Evolutionary conservation across 2,797 vertebrate species (phyloP).

Genomic region (Peromyscus attwateri): DNA sequence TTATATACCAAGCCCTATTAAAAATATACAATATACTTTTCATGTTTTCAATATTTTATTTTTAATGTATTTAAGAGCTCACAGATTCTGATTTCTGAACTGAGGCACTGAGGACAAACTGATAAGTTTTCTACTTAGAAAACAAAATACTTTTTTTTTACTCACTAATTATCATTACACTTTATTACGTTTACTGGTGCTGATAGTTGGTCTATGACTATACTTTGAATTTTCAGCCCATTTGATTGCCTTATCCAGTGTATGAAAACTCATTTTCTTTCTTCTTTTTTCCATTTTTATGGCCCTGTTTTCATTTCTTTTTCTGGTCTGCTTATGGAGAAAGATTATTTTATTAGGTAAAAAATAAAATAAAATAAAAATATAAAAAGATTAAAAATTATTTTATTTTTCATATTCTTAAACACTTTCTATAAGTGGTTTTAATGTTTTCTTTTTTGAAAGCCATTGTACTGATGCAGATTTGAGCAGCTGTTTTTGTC

Average conservation of each 20-base stretch:
- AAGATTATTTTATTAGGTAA: not conserved
- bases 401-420: slow-evolving; percentile 26
- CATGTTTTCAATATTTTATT: not conserved
- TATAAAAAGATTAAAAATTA: not conserved
- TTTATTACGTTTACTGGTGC: slow-evolving; percentile 39
- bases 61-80: not conserved
- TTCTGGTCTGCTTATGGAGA: not conserved
- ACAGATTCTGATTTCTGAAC: slow-evolving; percentile 50
- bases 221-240: slow-evolving; percentile 22
- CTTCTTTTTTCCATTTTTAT: not conserved
- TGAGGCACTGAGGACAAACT: not conserved
- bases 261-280: not conserved
- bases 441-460: slow-evolving; percentile 14
- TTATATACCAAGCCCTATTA: not conserved
- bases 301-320: not conserved
- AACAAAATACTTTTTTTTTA: not conserved
- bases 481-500: slow-evolving; percentile 43
- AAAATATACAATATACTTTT: slow-evolving; percentile 40
- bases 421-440: slow-evolving; percentile 38
- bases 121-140: slow-evolving; percentile 22
- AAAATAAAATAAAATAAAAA: too few species aligned
- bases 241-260: not conserved
- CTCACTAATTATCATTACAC: not conserved
- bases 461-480: not conserved
- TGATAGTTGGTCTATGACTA: slow-evolving; percentile 23